phyloP scores from a whole-genome alignment of 2,797 vertebrate species.

The Miichthys miiuy region DNA sequence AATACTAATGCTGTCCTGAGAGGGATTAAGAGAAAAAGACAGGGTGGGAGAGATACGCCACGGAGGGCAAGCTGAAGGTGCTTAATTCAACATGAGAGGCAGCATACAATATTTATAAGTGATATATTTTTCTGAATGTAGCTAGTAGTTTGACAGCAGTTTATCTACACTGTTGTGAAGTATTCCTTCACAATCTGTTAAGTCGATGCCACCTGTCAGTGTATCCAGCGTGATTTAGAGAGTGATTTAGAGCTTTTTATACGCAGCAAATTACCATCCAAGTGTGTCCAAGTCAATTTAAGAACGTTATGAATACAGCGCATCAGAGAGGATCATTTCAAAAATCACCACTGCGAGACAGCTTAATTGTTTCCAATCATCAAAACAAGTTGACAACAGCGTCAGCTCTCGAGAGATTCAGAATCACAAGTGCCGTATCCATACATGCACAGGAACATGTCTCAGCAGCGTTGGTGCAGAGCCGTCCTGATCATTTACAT shows the following conservation, averaged over 20 bases:
- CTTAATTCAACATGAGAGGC: conserved; percentile 29
- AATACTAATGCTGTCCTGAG: conserved; percentile 27
- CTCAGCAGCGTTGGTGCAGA: not conserved
- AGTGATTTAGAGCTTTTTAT: conserved; percentile 45
- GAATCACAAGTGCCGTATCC: not conserved
- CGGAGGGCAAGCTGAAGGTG: conserved; percentile 10
- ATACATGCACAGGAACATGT: not conserved
- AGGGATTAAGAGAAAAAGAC: conserved; percentile 31
- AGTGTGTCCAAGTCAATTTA: conserved; percentile 27
- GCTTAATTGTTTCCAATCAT: conserved; percentile 38
- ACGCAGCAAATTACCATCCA: conserved; percentile 28
- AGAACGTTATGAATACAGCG: not conserved
- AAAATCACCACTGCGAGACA: conserved; percentile 21
- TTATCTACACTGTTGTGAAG: conserved; percentile 8
- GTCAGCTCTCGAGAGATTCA: conserved; percentile 2
- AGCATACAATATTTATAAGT: conserved; percentile 21
- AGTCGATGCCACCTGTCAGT: conserved; percentile 29
- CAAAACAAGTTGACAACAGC: conserved; percentile 19
- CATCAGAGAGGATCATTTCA: conserved; percentile 2
- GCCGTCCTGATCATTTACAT: not conserved
- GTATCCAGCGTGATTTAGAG: not conserved
- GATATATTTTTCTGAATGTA: conserved; percentile 16
- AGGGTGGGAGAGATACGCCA: not conserved
- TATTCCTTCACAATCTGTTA: conserved; percentile 27
- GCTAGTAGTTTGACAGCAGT: conserved; percentile 30